Percentiles rank a stretch among this genome's conserved stretches.
Conservation (phyloP, 2,888 invertebrate genomes). For the Ectropis crepuscularia region DNA sequence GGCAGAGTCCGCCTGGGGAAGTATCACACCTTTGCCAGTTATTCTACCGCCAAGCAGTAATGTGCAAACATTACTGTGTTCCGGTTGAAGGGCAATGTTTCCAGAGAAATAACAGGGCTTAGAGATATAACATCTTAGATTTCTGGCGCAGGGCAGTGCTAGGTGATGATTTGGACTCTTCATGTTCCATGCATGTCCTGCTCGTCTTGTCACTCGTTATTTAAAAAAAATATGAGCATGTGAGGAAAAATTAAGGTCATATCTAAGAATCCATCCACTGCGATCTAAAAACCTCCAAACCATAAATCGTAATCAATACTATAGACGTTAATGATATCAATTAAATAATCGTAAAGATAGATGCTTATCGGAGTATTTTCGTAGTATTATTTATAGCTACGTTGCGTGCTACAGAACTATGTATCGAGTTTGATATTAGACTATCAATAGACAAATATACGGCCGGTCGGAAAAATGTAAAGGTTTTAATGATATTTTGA, state of each 20-base stretch:
- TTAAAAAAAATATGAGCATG: too few species aligned
- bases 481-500: slow-evolving; percentile 61
- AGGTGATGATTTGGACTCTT: too few species aligned
- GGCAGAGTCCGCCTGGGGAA: too few species aligned
- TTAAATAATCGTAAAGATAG: slow-evolving; percentile 71
- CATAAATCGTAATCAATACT: slow-evolving; percentile 74
- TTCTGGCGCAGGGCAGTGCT: too few species aligned
- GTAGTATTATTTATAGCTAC: slow-evolving; percentile 57
- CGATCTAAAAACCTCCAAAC: slow-evolving; percentile 38
- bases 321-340: slow-evolving; percentile 68
- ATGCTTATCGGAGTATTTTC: slow-evolving; percentile 56
- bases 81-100: too few species aligned
- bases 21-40: too few species aligned
- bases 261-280: slow-evolving; percentile 7
- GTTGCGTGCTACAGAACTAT: slow-evolving; percentile 57
- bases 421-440: slow-evolving; percentile 46
- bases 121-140: too few species aligned
- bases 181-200: too few species aligned
- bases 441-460: slow-evolving; percentile 53
- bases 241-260: not conserved
- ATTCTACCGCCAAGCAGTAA: too few species aligned
- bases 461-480: slow-evolving; percentile 45
- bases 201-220: too few species aligned
- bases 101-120: too few species aligned
- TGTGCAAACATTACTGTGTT: too few species aligned